Base-by-base conservation (phyloP, 2,888 invertebrate species). In the Andrena chrysosceles region DNA sequence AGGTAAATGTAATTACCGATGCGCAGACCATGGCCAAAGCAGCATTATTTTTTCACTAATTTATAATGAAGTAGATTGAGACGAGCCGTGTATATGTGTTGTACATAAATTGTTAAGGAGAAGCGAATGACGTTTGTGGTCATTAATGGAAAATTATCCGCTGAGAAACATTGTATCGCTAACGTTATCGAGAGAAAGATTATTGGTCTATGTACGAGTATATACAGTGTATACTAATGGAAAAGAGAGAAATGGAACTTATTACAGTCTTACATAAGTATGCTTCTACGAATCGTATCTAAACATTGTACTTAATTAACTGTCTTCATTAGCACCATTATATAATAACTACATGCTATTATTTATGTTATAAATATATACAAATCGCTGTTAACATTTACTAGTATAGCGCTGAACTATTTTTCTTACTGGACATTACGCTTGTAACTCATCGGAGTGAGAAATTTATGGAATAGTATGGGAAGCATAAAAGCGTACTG, bases 21-120 rank as follows among this genome's bases (percentile, higher is more conserved):
- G 86, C 74, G 87, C 85, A 89, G 81, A 89, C 88, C 84, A 87
- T 89, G 88, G 93, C 93, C 93, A 93, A 93, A 93, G 93, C 93
- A 93, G 92, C 92, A 92, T 93, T 93, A 93, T 93, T 93, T 93
- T 93, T 93, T 91, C 93, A 93, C 92, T 93, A 90, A 92, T 91
- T 92, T 90, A 89, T 91, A 92, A 89, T 66, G 73, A 87, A 76
- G 73, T 83, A 87, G 80, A 74, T 79, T 26, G 79, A 67, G 77
- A 68, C 54, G 81, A 77, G 77, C 75, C 70, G 70, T 85, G 81
- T 91, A 84, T 90, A 91, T 89, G 87, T 90, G 90, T 86, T 92
- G 91, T 92, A 92, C 73, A 92, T 92, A 91, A 89, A 85, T 85
- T 85, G 87, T 88, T 86, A 87, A 80, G 77, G 85, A 84, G 78